Evolutionary conservation across 2,888 invertebrate genomes (phyloP).

Genomic region (Xanthostigma xanthostigma): DNA sequence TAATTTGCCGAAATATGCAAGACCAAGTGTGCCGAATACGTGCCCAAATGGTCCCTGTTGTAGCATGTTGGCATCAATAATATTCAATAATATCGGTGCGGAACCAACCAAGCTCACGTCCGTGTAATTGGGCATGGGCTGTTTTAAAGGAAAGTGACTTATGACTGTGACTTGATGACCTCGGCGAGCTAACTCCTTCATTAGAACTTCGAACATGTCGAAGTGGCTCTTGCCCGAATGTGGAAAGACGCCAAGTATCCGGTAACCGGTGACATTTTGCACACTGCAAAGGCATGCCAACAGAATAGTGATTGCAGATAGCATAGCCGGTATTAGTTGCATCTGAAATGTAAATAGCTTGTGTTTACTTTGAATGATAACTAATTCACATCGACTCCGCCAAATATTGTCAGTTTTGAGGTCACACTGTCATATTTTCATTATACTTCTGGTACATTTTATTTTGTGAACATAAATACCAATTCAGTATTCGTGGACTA

Average conservation of each 20-base stretch:
- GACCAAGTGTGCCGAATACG: slow-evolving; percentile 2
- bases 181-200: slow-evolving; percentile 39
- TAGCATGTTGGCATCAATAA: slow-evolving; percentile 5
- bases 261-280: slow-evolving; percentile 21
- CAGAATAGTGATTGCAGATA: too few species aligned
- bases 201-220: slow-evolving; percentile 41
- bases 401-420: too few species aligned
- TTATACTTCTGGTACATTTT: too few species aligned
- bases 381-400: too few species aligned
- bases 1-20: slow-evolving; percentile 17
- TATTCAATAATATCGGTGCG: slow-evolving; percentile 4
- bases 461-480: too few species aligned
- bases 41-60: neutral
- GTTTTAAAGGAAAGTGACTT: slow-evolving; percentile 41
- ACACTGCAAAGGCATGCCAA: too few species aligned
- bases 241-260: slow-evolving; percentile 48
- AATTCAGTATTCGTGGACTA: too few species aligned
- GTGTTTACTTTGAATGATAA: too few species aligned
- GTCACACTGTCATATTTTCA: too few species aligned
- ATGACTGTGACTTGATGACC: slow-evolving; percentile 55
- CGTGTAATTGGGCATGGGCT: slow-evolving; percentile 36
- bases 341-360: too few species aligned
- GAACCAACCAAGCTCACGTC: slow-evolving; percentile 36
- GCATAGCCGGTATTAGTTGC: too few species aligned
- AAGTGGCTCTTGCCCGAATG: slow-evolving; percentile 58